These are phyloP conservation scores for Melipona bicolor DNA, from an alignment of 2,888 invertebrate genomes.

Conservation along the genomic window DNA sequence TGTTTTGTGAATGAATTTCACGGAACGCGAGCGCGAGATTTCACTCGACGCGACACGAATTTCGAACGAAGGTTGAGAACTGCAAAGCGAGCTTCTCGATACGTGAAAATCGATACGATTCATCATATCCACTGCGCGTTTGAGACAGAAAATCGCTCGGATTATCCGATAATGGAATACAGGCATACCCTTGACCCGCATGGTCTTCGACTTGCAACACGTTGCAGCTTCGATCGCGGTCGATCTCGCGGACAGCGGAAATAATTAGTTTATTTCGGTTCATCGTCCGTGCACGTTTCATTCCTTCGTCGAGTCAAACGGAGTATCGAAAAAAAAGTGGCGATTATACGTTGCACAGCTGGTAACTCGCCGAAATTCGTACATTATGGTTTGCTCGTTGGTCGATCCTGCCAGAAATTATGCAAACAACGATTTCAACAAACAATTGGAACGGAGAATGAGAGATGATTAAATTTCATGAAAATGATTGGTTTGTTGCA, in stretches of 20 bases:
- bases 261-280: constrained; percentile 45
- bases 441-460: no score
- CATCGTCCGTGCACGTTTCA: constrained; percentile 21
- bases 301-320: background rate
- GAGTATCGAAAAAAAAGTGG: background rate
- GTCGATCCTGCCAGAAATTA: constrained; percentile 22
- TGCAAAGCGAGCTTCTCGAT: background rate
- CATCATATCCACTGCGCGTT: constrained; percentile 37
- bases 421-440: background rate
- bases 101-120: constrained; percentile 33
- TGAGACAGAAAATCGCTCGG: constrained; percentile 39
- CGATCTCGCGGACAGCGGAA: constrained; percentile 46
- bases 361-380: background rate
- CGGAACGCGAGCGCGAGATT: background rate
- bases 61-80: background rate
- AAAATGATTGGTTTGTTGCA: no score
- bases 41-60: background rate
- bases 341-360: background rate
- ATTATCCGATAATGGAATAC: constrained; percentile 57
- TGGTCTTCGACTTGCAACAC: constrained; percentile 31
- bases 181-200: constrained; percentile 67
- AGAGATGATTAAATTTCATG: constrained; percentile 8
- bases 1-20: background rate
- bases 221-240: constrained; percentile 66
- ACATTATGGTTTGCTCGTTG: background rate